Evolutionary conservation across 2,888 invertebrate genomes (phyloP), one percentile per base, ranked within the genome.

Genomic region (Margaritifera margaritifera): DNA sequence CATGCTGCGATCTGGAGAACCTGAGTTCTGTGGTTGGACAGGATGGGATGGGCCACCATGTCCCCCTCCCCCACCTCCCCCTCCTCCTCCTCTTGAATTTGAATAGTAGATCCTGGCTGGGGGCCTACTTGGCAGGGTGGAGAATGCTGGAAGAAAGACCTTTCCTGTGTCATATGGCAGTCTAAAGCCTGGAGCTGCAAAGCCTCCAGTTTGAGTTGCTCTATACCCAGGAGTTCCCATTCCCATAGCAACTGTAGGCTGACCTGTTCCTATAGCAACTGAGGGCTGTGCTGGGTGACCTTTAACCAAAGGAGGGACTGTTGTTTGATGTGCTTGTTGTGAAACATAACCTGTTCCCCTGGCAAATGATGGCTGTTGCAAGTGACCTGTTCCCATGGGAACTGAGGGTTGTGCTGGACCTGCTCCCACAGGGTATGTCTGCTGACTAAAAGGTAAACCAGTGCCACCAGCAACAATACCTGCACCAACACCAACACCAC

Each of bases 91-190:
- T 8, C 72, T 66, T 52, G 69, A 62, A 5, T 60, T 62, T 20
- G 65, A 72, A 61, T 80, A 78, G 66, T 80, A 80, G 6, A 80
- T 74, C 62, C 79, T 68, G 31, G 74, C 75, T 55, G 78, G 66
- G 27, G 77, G 80, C 62, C 69, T 63, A 56, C 67, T 72, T 42
- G 78, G 77, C 50, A 76, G 73, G 51, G 75, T 77, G 27, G 78
- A 74, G 62, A 77, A 77, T 20, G 80, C 80, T 62, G 81, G 78
- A 18, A 80, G 64, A 62, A 74, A 80, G 5, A 75, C 75, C 19
- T 74, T 64, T 1, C 74, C 80, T 59, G 75, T 72, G 58, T 75
- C 74, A 56, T 78, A 75, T 25, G 81, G 74, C 25, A 78, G 53
- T 55, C 71, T 68, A 51, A 78, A 77, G 58, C 69, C 72, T 31